phyloP scores from a whole-genome alignment of 2,888 invertebrate species.

The Argyresthia goedartella region DNA sequence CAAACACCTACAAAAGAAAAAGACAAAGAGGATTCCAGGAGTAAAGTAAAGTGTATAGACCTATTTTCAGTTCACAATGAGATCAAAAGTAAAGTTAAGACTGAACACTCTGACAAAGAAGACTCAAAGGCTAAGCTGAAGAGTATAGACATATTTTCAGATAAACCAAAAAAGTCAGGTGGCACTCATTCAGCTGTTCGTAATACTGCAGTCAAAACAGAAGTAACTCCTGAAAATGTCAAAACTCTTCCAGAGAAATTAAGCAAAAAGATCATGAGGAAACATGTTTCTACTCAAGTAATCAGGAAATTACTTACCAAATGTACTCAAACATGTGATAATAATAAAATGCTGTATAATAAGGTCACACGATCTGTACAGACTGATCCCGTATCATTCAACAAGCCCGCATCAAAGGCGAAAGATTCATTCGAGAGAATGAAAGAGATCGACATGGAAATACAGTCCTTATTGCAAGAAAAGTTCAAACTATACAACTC shows the following conservation, averaged over 20 bases:
- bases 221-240: conserved; percentile 13
- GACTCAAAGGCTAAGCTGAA: conserved; percentile 45
- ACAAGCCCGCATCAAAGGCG: conserved; percentile 20
- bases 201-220: conserved; percentile 33
- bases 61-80: no score
- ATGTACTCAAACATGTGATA: conserved; percentile 35
- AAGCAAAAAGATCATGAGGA: conserved; percentile 14
- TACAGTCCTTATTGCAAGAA: conserved; percentile 68
- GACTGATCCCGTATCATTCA: conserved; percentile 30
- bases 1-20: background rate
- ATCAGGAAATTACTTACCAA: conserved; percentile 26
- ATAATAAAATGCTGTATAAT: conserved; percentile 22
- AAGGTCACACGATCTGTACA: conserved; percentile 29
- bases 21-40: no score
- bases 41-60: no score
- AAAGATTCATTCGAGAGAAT: conserved; percentile 64
- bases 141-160: conserved; percentile 50
- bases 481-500: conserved; percentile 70
- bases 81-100: background rate
- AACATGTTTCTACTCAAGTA: conserved; percentile 32
- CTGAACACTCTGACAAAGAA: conserved; percentile 19
- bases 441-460: conserved; percentile 72
- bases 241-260: conserved; percentile 10
- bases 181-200: conserved; percentile 37
- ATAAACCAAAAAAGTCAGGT: conserved; percentile 34